phyloP scores from a whole-genome alignment of 1,140 invertebrate species.

The Calycopis cecrops region DNA sequence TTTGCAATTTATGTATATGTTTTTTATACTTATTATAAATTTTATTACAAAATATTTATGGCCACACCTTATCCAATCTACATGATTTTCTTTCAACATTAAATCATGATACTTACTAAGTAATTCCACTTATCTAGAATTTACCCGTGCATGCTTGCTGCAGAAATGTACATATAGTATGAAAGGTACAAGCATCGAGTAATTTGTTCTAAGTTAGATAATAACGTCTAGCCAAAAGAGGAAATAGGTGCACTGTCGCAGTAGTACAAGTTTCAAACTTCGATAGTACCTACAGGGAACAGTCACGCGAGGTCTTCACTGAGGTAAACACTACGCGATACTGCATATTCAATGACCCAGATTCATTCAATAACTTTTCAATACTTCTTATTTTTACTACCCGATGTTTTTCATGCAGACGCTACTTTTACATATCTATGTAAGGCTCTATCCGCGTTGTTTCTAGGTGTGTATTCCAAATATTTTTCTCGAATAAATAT shows the following conservation, averaged over 20 bases:
- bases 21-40: too few relatives aligned
- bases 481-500: slow-evolving; percentile 5
- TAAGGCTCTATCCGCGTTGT: not conserved
- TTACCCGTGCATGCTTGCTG: too few relatives aligned
- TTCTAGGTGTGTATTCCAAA: not conserved
- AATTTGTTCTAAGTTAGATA: too few relatives aligned
- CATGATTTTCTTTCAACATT: too few relatives aligned
- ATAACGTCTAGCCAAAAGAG: not conserved
- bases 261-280: not conserved
- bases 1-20: too few relatives aligned
- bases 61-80: too few relatives aligned
- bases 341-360: slow-evolving; percentile 10
- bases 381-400: slow-evolving; percentile 7
- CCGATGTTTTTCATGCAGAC: not conserved
- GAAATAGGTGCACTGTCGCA: slow-evolving; percentile 1
- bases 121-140: too few relatives aligned
- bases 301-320: not conserved
- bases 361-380: slow-evolving; percentile 11
- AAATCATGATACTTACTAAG: too few relatives aligned
- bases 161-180: too few relatives aligned
- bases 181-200: too few relatives aligned
- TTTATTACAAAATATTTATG: too few relatives aligned
- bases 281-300: not conserved
- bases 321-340: not conserved
- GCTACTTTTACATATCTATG: not conserved